Evolutionary conservation across 2,113 vertebrate genomes (phyloP).

Genomic region (Myodes glareolus): DNA sequence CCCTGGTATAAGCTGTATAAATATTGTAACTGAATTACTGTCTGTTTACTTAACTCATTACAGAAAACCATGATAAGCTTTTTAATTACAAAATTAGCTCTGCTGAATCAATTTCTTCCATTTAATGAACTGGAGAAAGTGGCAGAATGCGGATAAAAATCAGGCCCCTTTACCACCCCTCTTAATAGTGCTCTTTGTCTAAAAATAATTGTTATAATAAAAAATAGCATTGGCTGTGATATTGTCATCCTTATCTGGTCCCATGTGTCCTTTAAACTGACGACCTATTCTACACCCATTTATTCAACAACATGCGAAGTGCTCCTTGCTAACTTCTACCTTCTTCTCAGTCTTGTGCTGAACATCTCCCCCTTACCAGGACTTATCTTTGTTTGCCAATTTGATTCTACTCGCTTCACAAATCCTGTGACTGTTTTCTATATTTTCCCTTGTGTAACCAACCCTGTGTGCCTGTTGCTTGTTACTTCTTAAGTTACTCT

Average conservation of each 20-base stretch:
- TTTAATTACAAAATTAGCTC: slow-evolving; percentile 92
- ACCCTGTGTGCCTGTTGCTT: not conserved
- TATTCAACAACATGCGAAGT: not conserved
- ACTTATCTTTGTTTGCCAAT: not conserved
- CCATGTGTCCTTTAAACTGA: slow-evolving; percentile 15
- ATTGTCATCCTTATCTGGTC: not conserved
- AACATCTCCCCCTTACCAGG: not conserved
- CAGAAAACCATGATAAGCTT: slow-evolving; percentile 89
- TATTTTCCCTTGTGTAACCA: not conserved
- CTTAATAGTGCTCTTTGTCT: slow-evolving; percentile 67
- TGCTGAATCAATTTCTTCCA: slow-evolving; percentile 88
- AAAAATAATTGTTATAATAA: slow-evolving; percentile 54
- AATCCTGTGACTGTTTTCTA: not conserved
- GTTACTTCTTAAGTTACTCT: not conserved
- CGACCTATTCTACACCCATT: not conserved
- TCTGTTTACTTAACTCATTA: slow-evolving; percentile 90
- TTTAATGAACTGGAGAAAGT: slow-evolving; percentile 88
- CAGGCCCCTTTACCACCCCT: slow-evolving; percentile 51
- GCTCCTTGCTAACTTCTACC: not conserved
- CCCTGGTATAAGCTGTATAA: slow-evolving; percentile 82
- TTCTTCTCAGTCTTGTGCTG: not conserved
- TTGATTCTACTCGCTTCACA: not conserved
- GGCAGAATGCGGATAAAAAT: slow-evolving; percentile 79
- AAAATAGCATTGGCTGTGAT: not conserved
- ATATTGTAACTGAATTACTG: slow-evolving; percentile 90